Evolutionary conservation across 2,113 vertebrate species (phyloP).

Genomic region (Microtus oregoni): DNA sequence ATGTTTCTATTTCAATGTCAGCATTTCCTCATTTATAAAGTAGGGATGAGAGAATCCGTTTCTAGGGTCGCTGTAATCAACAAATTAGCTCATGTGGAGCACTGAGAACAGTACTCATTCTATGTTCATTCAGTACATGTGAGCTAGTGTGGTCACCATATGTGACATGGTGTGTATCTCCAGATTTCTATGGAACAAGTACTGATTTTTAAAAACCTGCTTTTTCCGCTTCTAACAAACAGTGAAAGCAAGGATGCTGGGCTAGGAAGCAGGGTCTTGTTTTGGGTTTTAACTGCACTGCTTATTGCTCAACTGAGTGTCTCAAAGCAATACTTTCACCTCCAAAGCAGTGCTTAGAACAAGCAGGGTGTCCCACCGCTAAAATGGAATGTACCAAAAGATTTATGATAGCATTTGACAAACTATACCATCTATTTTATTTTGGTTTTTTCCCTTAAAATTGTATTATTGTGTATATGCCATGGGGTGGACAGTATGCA

Average conservation of each 20-base stretch:
- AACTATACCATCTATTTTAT: neutral
- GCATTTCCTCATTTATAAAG: constrained; percentile 10
- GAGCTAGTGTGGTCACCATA: neutral
- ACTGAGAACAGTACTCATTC: neutral
- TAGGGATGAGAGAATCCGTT: neutral
- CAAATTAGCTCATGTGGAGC: neutral
- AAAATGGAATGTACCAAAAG: constrained; percentile 11
- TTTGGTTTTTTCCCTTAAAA: constrained; percentile 22
- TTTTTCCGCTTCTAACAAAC: neutral
- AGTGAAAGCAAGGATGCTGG: constrained; percentile 13
- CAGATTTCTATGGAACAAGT: neutral
- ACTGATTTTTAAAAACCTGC: neutral
- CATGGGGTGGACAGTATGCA: neutral
- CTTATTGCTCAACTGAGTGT: neutral
- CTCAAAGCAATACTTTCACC: neutral
- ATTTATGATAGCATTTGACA: neutral
- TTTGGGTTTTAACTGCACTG: neutral
- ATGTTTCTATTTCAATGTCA: neutral
- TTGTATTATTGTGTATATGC: neutral
- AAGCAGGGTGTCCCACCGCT: neutral
- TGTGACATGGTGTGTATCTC: neutral
- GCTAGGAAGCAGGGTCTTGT: neutral
- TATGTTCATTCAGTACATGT: neutral
- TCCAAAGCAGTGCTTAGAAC: neutral
- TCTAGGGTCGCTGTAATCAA: neutral